A percentile compares a stretch with the other conserved stretches of the same genome.
Conservation (phyloP, 2,888 invertebrate genomes). For the Gibbula magus region DNA sequence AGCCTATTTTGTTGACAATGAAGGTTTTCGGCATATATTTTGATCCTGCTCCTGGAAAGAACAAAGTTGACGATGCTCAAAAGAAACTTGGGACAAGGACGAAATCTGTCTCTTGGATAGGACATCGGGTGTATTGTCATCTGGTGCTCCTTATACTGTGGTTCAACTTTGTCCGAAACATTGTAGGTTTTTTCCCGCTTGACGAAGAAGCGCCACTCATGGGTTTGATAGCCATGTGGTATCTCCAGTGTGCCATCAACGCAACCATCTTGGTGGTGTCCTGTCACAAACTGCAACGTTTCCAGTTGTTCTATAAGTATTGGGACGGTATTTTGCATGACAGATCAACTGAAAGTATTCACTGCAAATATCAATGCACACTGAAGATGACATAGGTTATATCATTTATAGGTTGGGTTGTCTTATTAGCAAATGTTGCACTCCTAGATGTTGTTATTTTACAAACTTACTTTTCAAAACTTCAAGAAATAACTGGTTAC, state of each 20-base stretch:
- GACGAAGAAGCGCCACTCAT: background rate
- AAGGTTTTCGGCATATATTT: background rate
- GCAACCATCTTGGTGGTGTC: background rate
- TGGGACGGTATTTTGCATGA: background rate
- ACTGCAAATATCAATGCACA: background rate
- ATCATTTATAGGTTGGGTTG: background rate
- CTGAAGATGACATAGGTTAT: background rate
- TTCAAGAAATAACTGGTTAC: background rate
- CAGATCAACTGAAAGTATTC: background rate
- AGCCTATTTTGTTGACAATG: background rate
- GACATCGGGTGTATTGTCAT: background rate
- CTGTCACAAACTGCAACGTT: background rate
- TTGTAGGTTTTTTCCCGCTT: background rate
- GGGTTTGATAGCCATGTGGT: background rate
- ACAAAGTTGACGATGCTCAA: background rate
- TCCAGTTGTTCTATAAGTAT: background rate
- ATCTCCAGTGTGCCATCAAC: background rate
- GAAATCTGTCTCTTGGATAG: background rate
- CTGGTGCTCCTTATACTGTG: background rate
- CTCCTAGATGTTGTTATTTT: background rate
- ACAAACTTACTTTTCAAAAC: background rate
- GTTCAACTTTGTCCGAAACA: background rate
- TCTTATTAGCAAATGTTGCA: background rate
- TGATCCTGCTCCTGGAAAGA: background rate
- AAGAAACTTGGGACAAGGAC: background rate